Conservation (phyloP, 1,140 invertebrate genomes). For the Hyles vespertilio region DNA sequence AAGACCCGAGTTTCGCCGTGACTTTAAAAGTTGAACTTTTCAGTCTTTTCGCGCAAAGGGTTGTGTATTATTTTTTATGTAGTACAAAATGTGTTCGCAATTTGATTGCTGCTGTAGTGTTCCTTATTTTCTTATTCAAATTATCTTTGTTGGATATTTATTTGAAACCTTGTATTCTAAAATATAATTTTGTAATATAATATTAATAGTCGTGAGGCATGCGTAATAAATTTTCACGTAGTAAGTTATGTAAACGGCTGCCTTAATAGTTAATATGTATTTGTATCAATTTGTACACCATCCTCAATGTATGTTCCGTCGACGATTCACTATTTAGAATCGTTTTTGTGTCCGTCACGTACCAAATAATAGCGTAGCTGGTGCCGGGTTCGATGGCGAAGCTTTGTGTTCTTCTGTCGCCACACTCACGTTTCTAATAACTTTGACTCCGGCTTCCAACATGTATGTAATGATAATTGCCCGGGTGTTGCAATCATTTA, state of each 20-base stretch:
- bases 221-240: constrained; percentile 31
- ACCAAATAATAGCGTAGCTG: constrained; percentile 69
- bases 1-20: constrained; percentile 50
- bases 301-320: constrained; percentile 28
- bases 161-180: constrained; percentile 63
- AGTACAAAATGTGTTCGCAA: constrained; percentile 75
- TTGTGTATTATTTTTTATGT: constrained; percentile 76
- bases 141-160: constrained; percentile 64
- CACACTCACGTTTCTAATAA: background rate
- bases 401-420: background rate
- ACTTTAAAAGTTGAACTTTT: constrained; percentile 72
- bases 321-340: constrained; percentile 19
- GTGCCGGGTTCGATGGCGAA: constrained; percentile 12
- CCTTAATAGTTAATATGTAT: constrained; percentile 45
- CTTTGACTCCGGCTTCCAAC: too few relatives aligned
- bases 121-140: constrained; percentile 66
- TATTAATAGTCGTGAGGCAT: constrained; percentile 30
- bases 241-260: constrained; percentile 40
- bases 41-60: constrained; percentile 74
- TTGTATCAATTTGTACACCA: constrained; percentile 35
- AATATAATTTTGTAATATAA: constrained; percentile 20
- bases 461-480: too few relatives aligned
- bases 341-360: constrained; percentile 35
- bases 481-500: too few relatives aligned
- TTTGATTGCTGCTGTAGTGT: constrained; percentile 74